Base-by-base conservation (phyloP, 2,888 invertebrate species). In the Trissolcus brochymenae region DNA sequence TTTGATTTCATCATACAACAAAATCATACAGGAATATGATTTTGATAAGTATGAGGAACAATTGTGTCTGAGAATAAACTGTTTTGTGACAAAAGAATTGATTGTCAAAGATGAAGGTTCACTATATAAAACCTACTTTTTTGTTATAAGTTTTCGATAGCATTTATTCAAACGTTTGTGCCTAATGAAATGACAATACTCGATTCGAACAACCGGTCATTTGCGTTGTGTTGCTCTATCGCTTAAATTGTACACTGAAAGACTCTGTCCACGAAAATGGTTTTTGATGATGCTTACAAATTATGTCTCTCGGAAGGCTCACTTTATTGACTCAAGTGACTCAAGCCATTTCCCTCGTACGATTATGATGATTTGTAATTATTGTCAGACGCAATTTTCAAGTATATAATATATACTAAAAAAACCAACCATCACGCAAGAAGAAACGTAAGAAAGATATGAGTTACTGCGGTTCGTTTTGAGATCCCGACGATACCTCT, bases 281-380 rank as follows among this genome's bases (percentile, higher is more conserved):
- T 50, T 76, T 61, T 35, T 61, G 61, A 53, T 67, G 11, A 35
- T 11, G 6, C 55, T 74, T 40, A 78, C 6, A 11, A 74, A 71
- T 17, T 53, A 79, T 71, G 40, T 21, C 65, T 76, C 67, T 76
- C 67, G 83, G 86, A 87, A 82, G 82, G 82, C 87, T 83, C 87
- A 57, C 85, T 88, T 88, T 84, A 85, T 75, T 17, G 17, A 11
- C 57, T 83, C 82, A 84, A 84, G 82, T 71, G 82, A 25, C 74
- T 76, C 43, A 53, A 79, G 81, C 72, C 77, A 75, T 79, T 78
- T 76, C 82, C 17, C 14, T 49, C 7, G 46, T 70, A 25, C 35
- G 41, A 68, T 62, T 50, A 29, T 68, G 54, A 50, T 6, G 40
- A 55, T 59, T 75, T 21, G 50, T 68, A 55, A 60, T 46, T 55